phyloP scores from a whole-genome alignment of 23 tunicate species.

The Oikopleura albicans region DNA sequence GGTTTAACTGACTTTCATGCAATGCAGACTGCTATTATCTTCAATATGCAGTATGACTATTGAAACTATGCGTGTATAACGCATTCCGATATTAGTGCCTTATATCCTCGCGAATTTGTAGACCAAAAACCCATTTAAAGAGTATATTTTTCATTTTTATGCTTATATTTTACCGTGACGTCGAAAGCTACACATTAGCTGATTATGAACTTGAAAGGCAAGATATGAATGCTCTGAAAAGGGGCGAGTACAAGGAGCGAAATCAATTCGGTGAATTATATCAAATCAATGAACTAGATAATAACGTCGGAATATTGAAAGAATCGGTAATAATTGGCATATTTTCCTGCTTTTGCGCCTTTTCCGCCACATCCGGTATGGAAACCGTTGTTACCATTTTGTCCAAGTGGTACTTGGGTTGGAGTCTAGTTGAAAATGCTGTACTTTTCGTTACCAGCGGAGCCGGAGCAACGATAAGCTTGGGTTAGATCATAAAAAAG shows the following conservation, averaged over 20 bases:
- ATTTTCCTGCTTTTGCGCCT: not conserved
- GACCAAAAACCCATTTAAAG: not conserved
- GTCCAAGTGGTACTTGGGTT: not conserved
- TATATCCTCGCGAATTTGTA: too few relatives aligned
- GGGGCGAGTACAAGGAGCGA: not conserved
- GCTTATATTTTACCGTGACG: not conserved
- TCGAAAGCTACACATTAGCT: not conserved
- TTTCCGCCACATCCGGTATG: not conserved
- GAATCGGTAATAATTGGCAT: not conserved
- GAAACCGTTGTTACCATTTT: not conserved
- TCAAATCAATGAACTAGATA: not conserved
- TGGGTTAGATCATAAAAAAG: too few relatives aligned
- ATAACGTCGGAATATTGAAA: not conserved
- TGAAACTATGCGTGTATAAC: too few relatives aligned
- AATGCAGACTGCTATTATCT: too few relatives aligned
- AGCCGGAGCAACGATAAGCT: not conserved
- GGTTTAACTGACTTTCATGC: too few relatives aligned
- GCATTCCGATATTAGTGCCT: too few relatives aligned
- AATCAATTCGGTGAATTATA: not conserved
- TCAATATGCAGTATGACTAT: too few relatives aligned
- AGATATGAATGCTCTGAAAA: not conserved
- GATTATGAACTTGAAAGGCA: not conserved
- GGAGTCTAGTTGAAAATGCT: constrained; percentile 3
- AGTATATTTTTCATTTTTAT: not conserved
- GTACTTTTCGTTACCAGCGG: not conserved